phyloP scores from a whole-genome alignment of 2,797 vertebrate genomes.

The Natrix natrix region DNA sequence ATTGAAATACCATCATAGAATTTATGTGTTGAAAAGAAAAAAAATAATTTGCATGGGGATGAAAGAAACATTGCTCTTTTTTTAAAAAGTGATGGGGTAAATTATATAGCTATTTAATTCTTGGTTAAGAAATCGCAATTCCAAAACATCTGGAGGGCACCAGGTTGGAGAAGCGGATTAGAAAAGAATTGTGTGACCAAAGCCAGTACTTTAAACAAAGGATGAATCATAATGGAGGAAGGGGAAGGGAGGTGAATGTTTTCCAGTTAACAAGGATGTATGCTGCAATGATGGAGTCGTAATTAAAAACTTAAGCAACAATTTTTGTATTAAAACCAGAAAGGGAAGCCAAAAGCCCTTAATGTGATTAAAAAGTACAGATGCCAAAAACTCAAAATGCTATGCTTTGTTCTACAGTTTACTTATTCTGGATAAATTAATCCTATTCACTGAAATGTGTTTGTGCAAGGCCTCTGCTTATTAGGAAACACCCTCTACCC shows the following conservation, averaged over 20 bases:
- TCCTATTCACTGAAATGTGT: conserved; percentile 29
- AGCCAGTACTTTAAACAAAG: background rate
- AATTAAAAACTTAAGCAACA: conserved; percentile 1
- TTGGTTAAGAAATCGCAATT: background rate
- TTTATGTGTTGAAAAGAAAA: conserved; percentile 6
- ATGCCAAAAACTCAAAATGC: conserved; percentile 37
- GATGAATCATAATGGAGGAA: background rate
- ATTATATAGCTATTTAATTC: background rate
- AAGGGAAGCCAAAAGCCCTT: background rate
- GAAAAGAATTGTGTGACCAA: background rate
- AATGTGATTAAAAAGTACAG: conserved; percentile 29
- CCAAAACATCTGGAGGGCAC: background rate
- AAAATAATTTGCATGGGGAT: background rate
- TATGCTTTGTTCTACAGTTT: conserved; percentile 7
- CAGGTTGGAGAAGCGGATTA: background rate
- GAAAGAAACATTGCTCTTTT: background rate
- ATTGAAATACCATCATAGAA: conserved; percentile 30
- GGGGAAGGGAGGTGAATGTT: background rate
- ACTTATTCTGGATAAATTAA: conserved; percentile 38
- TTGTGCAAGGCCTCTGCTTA: conserved; percentile 29
- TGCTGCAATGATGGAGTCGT: background rate
- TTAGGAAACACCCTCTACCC: background rate
- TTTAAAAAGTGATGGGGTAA: background rate
- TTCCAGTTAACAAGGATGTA: conserved; percentile 10
- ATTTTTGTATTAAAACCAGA: conserved; percentile 32